Evolutionary conservation across 1,140 invertebrate species (phyloP).

Genomic region (Campoletis sonorensis): DNA sequence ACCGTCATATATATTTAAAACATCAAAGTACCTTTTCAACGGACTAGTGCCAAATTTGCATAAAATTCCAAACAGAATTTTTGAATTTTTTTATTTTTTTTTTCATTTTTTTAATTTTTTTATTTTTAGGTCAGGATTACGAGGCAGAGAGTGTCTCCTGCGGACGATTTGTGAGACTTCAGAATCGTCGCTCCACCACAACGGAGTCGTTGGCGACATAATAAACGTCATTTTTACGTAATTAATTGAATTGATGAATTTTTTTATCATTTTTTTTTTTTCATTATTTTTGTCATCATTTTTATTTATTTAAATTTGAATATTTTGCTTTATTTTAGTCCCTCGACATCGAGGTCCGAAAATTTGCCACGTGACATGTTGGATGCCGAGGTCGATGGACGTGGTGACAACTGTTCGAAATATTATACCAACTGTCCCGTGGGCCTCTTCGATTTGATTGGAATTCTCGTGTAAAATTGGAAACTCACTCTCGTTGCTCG

Average conservation of each 20-base stretch:
- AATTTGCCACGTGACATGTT: conserved; percentile 68
- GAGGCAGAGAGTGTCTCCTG: conserved; percentile 71
- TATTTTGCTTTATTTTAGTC: conserved; percentile 60
- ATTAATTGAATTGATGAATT: conserved; percentile 50
- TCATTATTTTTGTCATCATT: background rate
- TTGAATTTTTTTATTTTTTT: conserved; percentile 2
- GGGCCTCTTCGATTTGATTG: conserved; percentile 75
- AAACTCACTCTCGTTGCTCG: background rate
- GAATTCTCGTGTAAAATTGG: conserved; percentile 56
- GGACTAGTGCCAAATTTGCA: background rate
- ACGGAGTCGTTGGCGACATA: conserved; percentile 74
- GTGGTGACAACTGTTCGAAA: conserved; percentile 70
- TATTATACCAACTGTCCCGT: conserved; percentile 70
- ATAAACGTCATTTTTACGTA: conserved; percentile 74
- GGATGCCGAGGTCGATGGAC: conserved; percentile 71
- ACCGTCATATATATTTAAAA: conserved; percentile 22
- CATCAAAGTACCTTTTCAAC: conserved; percentile 13
- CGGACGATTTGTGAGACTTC: conserved; percentile 74
- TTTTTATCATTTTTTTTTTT: background rate
- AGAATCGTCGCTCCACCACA: conserved; percentile 68
- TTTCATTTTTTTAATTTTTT: conserved; percentile 36
- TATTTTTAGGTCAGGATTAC: conserved; percentile 65
- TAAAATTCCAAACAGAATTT: background rate
- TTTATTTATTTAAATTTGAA: background rate
- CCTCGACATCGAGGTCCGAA: conserved; percentile 69